These are phyloP conservation scores for Coptodon rendalli DNA, from an alignment of 2,113 vertebrate species.

Conservation along the genomic window DNA sequence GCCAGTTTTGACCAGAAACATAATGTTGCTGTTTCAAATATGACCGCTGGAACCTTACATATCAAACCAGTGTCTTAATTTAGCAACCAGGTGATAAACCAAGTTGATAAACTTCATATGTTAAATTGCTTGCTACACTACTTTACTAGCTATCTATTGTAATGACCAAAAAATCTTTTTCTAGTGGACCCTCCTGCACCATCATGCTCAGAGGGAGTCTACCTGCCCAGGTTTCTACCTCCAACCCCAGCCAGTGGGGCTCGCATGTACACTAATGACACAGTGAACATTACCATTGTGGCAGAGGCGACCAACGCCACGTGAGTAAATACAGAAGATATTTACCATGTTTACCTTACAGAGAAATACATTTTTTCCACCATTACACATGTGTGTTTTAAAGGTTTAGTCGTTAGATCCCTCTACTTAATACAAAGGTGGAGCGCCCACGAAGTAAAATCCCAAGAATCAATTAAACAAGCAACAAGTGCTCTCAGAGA, in stretches of 20 bases:
- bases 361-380: neutral
- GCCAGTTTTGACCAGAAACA: neutral
- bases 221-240: conserved; percentile 25
- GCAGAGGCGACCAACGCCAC: neutral
- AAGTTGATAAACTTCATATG: neutral
- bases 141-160: neutral
- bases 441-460: accelerated
- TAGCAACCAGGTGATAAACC: too few relatives aligned
- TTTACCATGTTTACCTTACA: neutral
- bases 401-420: accelerated
- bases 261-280: neutral
- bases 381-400: accelerated
- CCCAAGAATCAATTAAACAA: neutral
- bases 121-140: neutral
- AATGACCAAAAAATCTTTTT: neutral
- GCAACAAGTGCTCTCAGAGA: neutral
- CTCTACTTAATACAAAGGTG: neutral
- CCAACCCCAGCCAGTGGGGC: conserved; percentile 27
- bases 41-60: neutral
- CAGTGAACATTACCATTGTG: neutral
- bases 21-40: neutral
- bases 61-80: neutral
- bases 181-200: conserved; percentile 23
- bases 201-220: conserved; percentile 15
- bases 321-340: neutral